Percentiles rank a stretch among this genome's conserved stretches.
Conservation (phyloP, 92 coral and sea anemone genomes). For the Ricordea florida region DNA sequence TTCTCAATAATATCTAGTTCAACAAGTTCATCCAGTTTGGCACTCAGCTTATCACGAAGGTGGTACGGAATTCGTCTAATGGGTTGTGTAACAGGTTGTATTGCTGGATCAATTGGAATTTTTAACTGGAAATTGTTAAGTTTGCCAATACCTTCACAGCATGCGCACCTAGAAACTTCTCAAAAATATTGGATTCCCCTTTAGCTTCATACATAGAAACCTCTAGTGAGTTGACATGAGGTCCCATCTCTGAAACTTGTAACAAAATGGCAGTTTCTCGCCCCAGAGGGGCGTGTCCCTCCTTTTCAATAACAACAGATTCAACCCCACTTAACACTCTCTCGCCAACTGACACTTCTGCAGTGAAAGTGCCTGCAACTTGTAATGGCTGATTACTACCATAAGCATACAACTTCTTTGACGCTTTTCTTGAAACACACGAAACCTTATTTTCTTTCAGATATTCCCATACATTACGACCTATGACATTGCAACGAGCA, state of each 20-base stretch:
- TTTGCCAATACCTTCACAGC: constrained; percentile 63
- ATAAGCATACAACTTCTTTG: constrained; percentile 9
- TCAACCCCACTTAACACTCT: constrained; percentile 5
- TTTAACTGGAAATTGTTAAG: constrained; percentile 36
- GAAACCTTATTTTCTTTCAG: constrained; percentile 24
- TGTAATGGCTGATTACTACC: constrained; percentile 27
- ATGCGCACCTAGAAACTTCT: constrained; percentile 48
- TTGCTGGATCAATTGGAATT: constrained; percentile 28
- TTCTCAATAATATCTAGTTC: constrained; percentile 41
- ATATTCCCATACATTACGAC: constrained; percentile 26
- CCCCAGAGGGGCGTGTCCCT: constrained; percentile 34
- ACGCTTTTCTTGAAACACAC: constrained; percentile 1
- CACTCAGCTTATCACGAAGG: constrained; percentile 4
- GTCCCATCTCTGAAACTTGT: constrained; percentile 19
- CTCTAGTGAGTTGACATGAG: constrained; percentile 11
- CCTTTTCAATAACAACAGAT: constrained; percentile 26
- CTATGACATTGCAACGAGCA: constrained; percentile 62
- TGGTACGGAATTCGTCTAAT: constrained; percentile 45
- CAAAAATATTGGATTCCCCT: constrained; percentile 19
- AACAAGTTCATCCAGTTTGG: constrained; percentile 32
- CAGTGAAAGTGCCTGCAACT: constrained; percentile 16
- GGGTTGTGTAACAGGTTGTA: constrained; percentile 41
- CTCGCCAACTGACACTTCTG: constrained; percentile 29
- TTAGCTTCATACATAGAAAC: neutral
- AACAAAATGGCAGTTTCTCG: constrained; percentile 12